Percentiles rank a stretch among this genome's conserved stretches.
These are phyloP conservation scores for Phylloscopus whistleri DNA, from an alignment of 2,113 vertebrate genomes.

Conservation along the genomic window DNA sequence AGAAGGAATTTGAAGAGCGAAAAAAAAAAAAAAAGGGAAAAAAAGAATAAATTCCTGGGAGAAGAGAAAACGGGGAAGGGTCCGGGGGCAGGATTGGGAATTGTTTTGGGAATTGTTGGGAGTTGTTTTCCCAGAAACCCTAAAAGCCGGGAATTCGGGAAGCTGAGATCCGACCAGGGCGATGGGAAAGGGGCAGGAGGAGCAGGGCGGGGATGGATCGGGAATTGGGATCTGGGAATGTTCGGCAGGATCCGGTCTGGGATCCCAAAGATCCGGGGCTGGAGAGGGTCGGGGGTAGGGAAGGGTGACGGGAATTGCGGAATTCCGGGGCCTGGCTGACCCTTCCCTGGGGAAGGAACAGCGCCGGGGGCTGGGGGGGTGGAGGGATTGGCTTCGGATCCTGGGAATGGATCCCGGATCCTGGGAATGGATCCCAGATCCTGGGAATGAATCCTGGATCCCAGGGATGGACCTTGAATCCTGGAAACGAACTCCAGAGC, in stretches of 20 bases:
- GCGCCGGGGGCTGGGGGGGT: neutral
- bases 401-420: rapidly evolving
- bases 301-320: neutral
- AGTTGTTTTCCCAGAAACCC: neutral
- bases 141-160: neutral
- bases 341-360: neutral
- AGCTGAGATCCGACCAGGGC: neutral
- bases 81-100: no score
- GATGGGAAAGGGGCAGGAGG: neutral
- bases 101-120: neutral
- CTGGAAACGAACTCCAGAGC: no score
- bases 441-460: rapidly evolving
- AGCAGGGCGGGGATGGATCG: neutral
- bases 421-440: rapidly evolving
- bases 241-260: neutral
- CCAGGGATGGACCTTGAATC: no score
- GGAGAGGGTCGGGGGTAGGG: neutral
- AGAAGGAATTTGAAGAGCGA: neutral
- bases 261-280: rapidly evolving
- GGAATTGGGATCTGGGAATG: neutral
- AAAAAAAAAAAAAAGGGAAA: neutral
- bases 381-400: neutral
- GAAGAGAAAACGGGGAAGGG: neutral
- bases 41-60: neutral
- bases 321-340: neutral